phyloP scores from a whole-genome alignment of 2,113 vertebrate species.

The Natator depressus region DNA sequence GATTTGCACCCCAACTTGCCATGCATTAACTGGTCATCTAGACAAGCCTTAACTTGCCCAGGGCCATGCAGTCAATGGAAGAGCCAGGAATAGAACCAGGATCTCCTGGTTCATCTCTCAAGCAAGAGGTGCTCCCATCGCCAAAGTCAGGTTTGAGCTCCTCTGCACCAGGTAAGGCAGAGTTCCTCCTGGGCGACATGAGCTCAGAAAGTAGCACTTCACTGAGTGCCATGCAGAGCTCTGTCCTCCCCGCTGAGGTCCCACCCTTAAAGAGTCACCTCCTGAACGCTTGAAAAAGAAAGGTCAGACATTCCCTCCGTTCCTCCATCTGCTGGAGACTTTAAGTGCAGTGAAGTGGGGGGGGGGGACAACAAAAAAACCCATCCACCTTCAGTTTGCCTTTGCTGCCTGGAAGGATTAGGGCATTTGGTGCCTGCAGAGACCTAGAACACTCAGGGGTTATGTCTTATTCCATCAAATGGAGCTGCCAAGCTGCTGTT shows the following conservation, averaged over 20 bases:
- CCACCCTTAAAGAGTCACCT: background rate
- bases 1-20: background rate
- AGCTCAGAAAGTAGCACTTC: background rate
- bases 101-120: background rate
- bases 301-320: slow-evolving; percentile 42
- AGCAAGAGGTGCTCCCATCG: background rate
- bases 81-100: background rate
- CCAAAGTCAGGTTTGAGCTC: background rate
- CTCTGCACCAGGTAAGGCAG: background rate
- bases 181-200: rapidly evolving
- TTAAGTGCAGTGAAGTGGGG: background rate
- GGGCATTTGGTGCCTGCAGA: background rate
- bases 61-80: background rate
- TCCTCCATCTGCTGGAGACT: slow-evolving; percentile 22
- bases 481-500: background rate
- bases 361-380: background rate
- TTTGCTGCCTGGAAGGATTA: background rate
- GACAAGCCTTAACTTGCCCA: background rate
- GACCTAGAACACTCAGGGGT: background rate
- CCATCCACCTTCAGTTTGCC: background rate
- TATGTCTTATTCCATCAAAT: background rate
- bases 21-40: background rate
- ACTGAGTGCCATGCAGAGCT: background rate
- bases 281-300: slow-evolving; percentile 35
- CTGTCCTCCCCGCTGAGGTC: background rate